Conservation (phyloP, 35 echinoderm and acorn worm species). For the Hemicentrotus pulcherrimus region DNA sequence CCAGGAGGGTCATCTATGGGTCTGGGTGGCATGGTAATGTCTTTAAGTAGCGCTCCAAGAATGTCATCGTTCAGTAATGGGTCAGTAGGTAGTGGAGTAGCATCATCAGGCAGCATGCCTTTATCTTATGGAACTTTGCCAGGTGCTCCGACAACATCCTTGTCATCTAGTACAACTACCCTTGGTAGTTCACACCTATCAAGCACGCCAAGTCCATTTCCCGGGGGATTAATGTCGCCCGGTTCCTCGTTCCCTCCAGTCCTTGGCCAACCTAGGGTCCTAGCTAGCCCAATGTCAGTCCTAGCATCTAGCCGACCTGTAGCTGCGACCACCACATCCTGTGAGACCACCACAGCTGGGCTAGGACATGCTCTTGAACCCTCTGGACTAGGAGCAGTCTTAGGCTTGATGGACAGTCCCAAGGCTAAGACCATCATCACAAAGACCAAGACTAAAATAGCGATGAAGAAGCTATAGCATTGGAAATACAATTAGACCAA, state of each 20-base stretch:
- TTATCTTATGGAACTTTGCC: neutral
- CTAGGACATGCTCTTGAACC: constrained; percentile 5
- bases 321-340: neutral
- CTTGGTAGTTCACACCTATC: constrained; percentile 1
- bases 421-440: neutral
- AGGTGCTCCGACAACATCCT: neutral
- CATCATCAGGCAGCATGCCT: neutral
- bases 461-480: constrained; percentile 34
- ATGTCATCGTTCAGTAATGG: neutral
- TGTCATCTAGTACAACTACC: neutral
- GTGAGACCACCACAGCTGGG: constrained; percentile 8
- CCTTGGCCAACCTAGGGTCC: neutral
- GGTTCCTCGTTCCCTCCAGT: constrained; percentile 29
- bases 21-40: constrained; percentile 7
- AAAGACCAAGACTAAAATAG: constrained; percentile 26
- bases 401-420: constrained; percentile 7
- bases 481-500: neutral
- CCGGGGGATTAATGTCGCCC: neutral
- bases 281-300: constrained; percentile 22
- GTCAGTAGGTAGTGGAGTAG: neutral
- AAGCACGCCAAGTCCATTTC: neutral
- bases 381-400: neutral
- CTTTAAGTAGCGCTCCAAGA: neutral
- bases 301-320: neutral
- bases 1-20: neutral